A percentile compares a stretch with the other conserved stretches of the same genome.
phyloP scores from a whole-genome alignment of 1,140 invertebrate species.

The Chironomus striatipennis region DNA sequence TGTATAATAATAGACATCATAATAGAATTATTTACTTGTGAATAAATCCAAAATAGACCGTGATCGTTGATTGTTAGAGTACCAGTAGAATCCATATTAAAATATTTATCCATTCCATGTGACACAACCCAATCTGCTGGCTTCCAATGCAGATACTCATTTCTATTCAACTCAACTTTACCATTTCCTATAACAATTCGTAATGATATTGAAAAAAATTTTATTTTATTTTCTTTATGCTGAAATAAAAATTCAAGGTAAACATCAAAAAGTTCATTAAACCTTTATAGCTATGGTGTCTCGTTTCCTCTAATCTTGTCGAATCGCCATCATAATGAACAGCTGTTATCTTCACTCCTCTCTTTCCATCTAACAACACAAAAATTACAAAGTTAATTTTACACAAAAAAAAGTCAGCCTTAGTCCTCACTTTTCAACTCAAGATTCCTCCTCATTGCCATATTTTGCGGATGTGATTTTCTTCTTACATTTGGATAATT shows the following conservation, averaged over 20 bases:
- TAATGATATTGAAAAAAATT: too few relatives aligned
- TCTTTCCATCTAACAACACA: not conserved
- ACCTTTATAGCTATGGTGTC: not conserved
- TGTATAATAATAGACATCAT: not conserved
- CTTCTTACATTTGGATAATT: not conserved
- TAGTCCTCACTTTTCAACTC: not conserved
- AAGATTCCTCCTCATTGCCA: not conserved
- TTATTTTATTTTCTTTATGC: too few relatives aligned
- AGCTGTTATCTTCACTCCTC: not conserved
- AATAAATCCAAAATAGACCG: not conserved
- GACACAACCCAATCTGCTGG: not conserved
- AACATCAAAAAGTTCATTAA: not conserved
- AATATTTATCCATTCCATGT: constrained; percentile 6
- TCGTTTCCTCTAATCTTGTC: not conserved
- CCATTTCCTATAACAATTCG: not conserved
- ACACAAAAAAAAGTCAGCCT: not conserved
- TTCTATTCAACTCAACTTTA: constrained; percentile 1
- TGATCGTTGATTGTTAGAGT: not conserved
- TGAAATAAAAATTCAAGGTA: not conserved
- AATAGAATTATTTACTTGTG: not conserved
- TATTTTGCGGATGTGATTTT: not conserved
- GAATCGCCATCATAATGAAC: constrained; percentile 3
- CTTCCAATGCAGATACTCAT: constrained; percentile 12
- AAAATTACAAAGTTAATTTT: not conserved
- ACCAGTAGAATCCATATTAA: not conserved